Evolutionary conservation across 2,113 vertebrate species (phyloP), one percentile per base, ranked within the genome.

Genomic region (Crotalus helleri): DNA sequence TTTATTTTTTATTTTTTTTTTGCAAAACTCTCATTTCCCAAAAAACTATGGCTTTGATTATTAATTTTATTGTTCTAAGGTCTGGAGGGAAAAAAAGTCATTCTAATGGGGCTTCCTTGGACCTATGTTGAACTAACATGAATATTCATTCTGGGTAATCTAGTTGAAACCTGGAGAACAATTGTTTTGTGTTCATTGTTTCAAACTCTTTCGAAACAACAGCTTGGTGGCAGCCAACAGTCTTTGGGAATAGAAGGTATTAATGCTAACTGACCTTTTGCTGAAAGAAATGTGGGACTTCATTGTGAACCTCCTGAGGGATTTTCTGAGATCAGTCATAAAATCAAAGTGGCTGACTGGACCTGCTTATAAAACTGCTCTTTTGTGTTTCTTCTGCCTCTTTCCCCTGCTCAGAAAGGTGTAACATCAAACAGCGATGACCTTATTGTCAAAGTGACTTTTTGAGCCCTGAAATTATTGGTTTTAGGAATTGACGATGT

Each of bases 401-500:
- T 88, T 94, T 91, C 92, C 93, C 91, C 21, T 95, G 24, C 92
- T 29, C 88, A 90, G 59, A 26, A 92, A 85, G 64, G 95, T 53
- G 49, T 89, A 46, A 49, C 90, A 15, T 94, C 94, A 91, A 95
- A 95, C 95, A 96, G 95, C 74, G 90, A 96, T 97, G 97, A 97
- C 97, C 97, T 98, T 97, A 97, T 89, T 96, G 91, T 93, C 87
- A 94, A 92, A 96, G 91, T 96, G 97, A 97, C 96, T 96, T 96
- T 94, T 96, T 11, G 0, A 0, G 94, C 94, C 96, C 93, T 94
- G 93, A 96, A 97, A 97, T 94, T 96, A 95, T 94, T 97, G 97
- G 97, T 98, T 98, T 97, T 96, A 97, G 96, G 91, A 94, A 95
- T 97, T 97, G 96, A 97, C 95, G 97, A 97, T 96, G 96, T 97